phyloP scores from a whole-genome alignment of 1,140 invertebrate genomes.

The Batillaria attramentaria region DNA sequence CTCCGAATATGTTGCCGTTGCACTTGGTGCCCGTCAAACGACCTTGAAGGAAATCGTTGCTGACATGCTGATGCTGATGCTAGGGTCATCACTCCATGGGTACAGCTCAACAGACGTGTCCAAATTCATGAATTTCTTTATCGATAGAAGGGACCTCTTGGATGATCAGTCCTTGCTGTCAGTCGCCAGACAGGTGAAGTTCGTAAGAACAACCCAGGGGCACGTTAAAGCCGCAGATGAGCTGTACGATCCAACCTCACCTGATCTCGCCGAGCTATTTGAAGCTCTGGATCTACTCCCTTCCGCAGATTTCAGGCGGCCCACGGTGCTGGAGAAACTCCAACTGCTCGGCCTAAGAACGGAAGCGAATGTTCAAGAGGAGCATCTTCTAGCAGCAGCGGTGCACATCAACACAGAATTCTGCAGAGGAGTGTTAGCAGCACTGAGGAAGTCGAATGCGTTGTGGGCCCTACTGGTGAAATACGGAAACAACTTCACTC shows the following conservation, averaged over 20 bases:
- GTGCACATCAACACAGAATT: background rate
- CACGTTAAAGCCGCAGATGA: constrained; percentile 4
- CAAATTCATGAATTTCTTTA: constrained; percentile 29
- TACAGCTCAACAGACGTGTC: too few relatives aligned
- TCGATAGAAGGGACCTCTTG: background rate
- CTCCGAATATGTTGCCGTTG: background rate
- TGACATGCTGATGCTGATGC: background rate
- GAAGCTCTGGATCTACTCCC: constrained; percentile 35
- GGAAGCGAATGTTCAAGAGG: constrained; percentile 14
- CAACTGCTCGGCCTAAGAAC: constrained; percentile 16
- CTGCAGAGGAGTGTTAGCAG: background rate
- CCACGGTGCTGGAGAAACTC: background rate
- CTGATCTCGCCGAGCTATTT: constrained; percentile 17
- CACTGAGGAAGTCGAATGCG: constrained; percentile 8
- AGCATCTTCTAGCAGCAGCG: constrained; percentile 29
- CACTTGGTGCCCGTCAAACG: background rate
- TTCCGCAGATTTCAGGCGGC: constrained; percentile 2
- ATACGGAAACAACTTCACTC: background rate
- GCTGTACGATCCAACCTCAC: constrained; percentile 25
- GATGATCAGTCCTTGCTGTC: background rate
- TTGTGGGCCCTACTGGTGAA: background rate
- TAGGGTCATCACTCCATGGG: too few relatives aligned
- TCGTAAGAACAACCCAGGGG: constrained; percentile 8
- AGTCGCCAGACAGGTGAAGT: background rate
- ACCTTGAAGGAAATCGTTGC: background rate